phyloP scores from a whole-genome alignment of 2,797 vertebrate genomes.

The Gymnoscopelus microlampas region DNA sequence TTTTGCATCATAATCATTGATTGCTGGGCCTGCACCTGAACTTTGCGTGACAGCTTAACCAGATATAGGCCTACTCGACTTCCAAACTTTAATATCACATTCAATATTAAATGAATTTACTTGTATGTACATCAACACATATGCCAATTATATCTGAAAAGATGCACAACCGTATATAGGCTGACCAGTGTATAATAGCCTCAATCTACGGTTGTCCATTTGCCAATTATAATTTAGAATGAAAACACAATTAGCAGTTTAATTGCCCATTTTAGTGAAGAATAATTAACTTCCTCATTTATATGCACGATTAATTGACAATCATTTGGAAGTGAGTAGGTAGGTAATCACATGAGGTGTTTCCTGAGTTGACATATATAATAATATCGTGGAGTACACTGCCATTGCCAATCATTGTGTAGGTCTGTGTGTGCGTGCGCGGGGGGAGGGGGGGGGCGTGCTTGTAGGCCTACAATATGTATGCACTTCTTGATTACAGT shows the following conservation, averaged over 20 bases:
- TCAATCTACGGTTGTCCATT: slow-evolving; percentile 91
- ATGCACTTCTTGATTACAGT: no score
- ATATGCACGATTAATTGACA: slow-evolving; percentile 96
- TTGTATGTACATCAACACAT: not conserved
- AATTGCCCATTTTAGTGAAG: slow-evolving; percentile 94
- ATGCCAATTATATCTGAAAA: slow-evolving; percentile 8
- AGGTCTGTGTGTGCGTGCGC: not conserved
- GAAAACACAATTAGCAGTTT: slow-evolving; percentile 91
- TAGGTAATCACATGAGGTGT: slow-evolving; percentile 85
- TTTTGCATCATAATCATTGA: no score
- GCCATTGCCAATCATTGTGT: slow-evolving; percentile 33
- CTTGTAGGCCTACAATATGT: not conserved
- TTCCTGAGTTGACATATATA: slow-evolving; percentile 64
- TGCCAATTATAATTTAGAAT: slow-evolving; percentile 91
- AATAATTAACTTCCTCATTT: slow-evolving; percentile 96
- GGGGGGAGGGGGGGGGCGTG: no score
- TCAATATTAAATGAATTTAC: no score
- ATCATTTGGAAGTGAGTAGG: slow-evolving; percentile 87
- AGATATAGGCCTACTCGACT: no score
- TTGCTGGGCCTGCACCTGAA: no score
- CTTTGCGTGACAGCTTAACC: no score
- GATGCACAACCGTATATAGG: slow-evolving; percentile 14
- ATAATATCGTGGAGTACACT: slow-evolving; percentile 49
- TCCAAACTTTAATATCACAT: no score
- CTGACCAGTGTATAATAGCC: slow-evolving; percentile 80